A percentile compares a stretch with the other conserved stretches of the same genome.
These are phyloP conservation scores for Eonycteris spelaea DNA, from an alignment of 2,113 vertebrate genomes.

Conservation along the genomic window DNA sequence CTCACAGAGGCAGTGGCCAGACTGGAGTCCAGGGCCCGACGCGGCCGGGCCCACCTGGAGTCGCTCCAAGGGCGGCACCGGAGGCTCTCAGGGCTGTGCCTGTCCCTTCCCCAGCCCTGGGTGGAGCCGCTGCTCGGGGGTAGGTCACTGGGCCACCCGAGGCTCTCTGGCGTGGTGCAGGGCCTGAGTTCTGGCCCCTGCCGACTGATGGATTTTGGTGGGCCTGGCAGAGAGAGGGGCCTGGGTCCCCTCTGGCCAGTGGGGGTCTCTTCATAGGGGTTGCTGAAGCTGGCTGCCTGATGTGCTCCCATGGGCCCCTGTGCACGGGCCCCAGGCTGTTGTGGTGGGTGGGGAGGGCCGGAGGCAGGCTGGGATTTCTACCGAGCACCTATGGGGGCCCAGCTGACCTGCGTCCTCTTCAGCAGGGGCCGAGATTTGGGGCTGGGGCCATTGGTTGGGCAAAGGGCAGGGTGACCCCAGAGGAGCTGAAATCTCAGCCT, in stretches of 20 bases:
- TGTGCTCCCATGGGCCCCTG: not conserved
- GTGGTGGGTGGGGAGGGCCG: not conserved
- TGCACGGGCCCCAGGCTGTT: not conserved
- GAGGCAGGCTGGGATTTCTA: not conserved
- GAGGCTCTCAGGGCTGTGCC: no score
- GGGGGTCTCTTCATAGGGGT: not conserved
- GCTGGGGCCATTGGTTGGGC: not conserved
- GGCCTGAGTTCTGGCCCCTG: not conserved
- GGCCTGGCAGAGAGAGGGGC: not conserved
- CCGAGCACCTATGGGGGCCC: rapidly evolving
- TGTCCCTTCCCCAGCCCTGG: not conserved
- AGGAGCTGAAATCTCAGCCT: not conserved
- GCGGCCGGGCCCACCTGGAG: rapidly evolving
- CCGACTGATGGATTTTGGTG: no score
- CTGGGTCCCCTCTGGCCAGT: not conserved
- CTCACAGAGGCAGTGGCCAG: no score
- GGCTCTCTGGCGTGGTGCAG: not conserved
- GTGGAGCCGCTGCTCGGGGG: rapidly evolving
- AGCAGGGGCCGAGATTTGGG: not conserved
- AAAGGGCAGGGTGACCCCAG: not conserved
- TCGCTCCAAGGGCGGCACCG: rapidly evolving
- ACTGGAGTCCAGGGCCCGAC: not conserved
- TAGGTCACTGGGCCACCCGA: rapidly evolving
- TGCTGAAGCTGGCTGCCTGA: not conserved
- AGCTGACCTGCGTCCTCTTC: not conserved